Base-by-base conservation (phyloP, 2,888 invertebrate genomes). In the Apotomis turbidana region DNA sequence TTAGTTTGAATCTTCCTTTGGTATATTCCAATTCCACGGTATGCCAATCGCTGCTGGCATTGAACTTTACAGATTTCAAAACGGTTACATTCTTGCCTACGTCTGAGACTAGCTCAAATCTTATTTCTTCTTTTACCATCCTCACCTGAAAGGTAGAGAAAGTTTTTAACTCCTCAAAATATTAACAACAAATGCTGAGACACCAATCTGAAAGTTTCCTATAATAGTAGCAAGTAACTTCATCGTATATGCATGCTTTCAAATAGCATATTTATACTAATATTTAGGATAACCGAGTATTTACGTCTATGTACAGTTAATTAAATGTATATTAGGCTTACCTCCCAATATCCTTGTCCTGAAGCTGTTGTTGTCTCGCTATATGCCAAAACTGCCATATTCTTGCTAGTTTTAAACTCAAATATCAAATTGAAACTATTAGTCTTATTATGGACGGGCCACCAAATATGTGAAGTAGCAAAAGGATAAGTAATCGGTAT, bases 401-500 rank as follows among this genome's bases (percentile, higher is more conserved):
- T 96, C 81, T 96, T 95, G 82, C 96, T 96, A 72, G 97, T 97
- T 90, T 97, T 97, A 90, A 97, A 98, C 89, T 97, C 97, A 89
- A 98, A 97, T 86, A 96, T 95, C 78, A 98, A 92, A 87, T 96
- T 95, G 77, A 98, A 94, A 80, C 95, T 95, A 78, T 96, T 95
- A 52, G 95, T 95, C 80, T 95, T 95, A 86, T 95, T 95, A 85
- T 66, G 66, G 4, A 97, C 95, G 62, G 97, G 97, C 97, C 97
- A 97, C 96, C 97, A 97, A 86, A 97, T 97, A 89, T 97, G 97
- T 75, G 97, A 97, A 66, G 97, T 97, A 74, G 97, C 96, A 87
- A 98, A 98, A 67, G 98, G 97, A 90, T 97, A 97, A 52, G 98
- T 98, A 80, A 98, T 96, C 52, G 98, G 98, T 84, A 98, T 97